These are phyloP conservation scores for Clarias platycephalus DNA, from an alignment of 2,797 vertebrate species.

Conservation along the genomic window DNA sequence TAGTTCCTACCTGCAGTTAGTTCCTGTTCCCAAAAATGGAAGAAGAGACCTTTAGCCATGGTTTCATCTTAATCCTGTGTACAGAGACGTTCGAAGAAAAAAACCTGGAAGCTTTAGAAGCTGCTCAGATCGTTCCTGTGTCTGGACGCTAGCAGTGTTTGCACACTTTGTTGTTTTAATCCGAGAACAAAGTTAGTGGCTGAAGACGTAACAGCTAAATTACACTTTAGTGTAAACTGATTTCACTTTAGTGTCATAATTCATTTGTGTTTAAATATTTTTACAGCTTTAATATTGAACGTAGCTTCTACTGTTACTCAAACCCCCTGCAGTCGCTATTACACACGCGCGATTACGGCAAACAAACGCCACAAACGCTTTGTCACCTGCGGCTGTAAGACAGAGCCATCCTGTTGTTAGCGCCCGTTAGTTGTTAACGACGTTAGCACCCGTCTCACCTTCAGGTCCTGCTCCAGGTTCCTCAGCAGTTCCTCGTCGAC, in stretches of 20 bases:
- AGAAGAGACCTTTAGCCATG: background rate
- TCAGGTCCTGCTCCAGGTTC: conserved; percentile 96
- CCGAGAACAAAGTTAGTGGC: background rate
- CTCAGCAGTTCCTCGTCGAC: conserved; percentile 92
- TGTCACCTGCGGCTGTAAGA: background rate
- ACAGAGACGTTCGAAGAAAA: background rate
- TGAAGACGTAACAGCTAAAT: background rate
- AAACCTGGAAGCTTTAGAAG: background rate
- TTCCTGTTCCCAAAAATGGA: background rate
- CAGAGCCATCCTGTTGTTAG: no score
- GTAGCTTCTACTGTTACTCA: background rate
- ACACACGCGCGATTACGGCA: background rate
- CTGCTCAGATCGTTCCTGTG: background rate
- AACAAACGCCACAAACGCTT: background rate
- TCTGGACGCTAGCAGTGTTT: background rate
- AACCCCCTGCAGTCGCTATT: background rate
- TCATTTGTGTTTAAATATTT: background rate
- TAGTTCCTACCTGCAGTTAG: background rate
- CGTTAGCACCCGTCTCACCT: conserved; percentile 66
- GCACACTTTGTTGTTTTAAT: background rate
- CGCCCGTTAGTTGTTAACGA: no score
- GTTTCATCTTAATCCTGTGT: background rate
- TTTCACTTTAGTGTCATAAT: background rate
- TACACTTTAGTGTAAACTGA: background rate
- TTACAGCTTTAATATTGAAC: background rate